phyloP scores from a whole-genome alignment of 2,797 vertebrate species.

The Oreochromis grahami region DNA sequence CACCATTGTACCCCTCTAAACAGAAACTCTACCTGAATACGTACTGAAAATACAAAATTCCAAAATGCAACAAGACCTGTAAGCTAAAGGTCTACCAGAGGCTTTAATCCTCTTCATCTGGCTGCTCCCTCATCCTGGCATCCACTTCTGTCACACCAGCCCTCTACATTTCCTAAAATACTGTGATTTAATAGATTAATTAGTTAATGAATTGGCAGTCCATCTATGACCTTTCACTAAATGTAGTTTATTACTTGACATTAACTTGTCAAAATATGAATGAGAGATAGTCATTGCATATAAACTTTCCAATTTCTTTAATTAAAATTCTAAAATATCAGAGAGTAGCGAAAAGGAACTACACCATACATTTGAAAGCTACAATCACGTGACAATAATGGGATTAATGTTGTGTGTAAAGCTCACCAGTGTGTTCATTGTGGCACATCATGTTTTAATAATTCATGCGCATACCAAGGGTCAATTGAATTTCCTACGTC shows the following conservation, averaged over 20 bases:
- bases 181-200: neutral
- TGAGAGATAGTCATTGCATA: accelerated
- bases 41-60: neutral
- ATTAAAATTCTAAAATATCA: neutral
- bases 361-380: neutral
- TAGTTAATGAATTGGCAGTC: neutral
- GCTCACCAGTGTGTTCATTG: neutral
- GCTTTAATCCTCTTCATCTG: neutral
- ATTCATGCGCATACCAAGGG: neutral
- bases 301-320: neutral
- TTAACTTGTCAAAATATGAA: neutral
- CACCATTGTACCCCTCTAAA: neutral
- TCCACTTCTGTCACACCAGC: neutral
- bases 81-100: neutral
- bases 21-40: neutral
- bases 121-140: neutral
- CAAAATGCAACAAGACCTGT: neutral
- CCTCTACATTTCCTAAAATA: neutral
- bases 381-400: neutral
- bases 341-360: neutral
- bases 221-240: neutral
- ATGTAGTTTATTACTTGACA: neutral
- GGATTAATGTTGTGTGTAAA: neutral
- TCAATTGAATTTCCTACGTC: accelerated
- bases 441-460: neutral